Evolutionary conservation across 2,797 vertebrate genomes (phyloP).

Genomic region (Melanotaenia pygmaea): DNA sequence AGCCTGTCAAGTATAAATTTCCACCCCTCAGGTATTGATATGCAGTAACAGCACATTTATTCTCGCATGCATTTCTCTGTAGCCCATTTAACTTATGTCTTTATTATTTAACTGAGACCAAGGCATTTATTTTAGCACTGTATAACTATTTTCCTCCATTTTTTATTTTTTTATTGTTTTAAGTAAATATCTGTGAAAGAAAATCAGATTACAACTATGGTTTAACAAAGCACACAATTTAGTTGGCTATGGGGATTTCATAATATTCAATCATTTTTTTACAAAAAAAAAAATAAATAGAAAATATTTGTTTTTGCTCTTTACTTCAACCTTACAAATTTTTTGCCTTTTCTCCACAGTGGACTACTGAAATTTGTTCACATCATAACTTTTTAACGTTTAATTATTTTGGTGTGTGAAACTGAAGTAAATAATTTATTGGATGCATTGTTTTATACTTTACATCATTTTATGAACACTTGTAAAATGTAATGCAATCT

Average conservation of each 20-base stretch:
- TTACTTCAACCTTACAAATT: background rate
- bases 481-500: background rate
- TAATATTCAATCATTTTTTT: too few relatives aligned
- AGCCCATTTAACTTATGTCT: conserved; percentile 14
- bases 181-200: background rate
- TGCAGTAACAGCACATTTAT: conserved; percentile 9
- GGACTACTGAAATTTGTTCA: background rate
- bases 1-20: conserved; percentile 49
- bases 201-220: background rate
- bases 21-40: conserved; percentile 49
- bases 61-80: background rate
- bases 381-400: background rate
- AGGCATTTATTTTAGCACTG: background rate
- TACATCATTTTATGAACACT: background rate
- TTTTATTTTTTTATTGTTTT: background rate
- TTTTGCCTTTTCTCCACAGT: background rate
- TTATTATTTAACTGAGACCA: background rate
- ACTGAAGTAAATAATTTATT: background rate
- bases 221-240: too few relatives aligned
- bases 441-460: background rate
- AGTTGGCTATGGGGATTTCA: too few relatives aligned
- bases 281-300: too few relatives aligned
- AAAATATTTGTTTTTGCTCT: background rate
- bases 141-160: too few relatives aligned
- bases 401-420: background rate